Evolutionary conservation across 2,888 invertebrate genomes (phyloP), one percentile per base, ranked within the genome.

Genomic region (Cactoblastis cactorum): DNA sequence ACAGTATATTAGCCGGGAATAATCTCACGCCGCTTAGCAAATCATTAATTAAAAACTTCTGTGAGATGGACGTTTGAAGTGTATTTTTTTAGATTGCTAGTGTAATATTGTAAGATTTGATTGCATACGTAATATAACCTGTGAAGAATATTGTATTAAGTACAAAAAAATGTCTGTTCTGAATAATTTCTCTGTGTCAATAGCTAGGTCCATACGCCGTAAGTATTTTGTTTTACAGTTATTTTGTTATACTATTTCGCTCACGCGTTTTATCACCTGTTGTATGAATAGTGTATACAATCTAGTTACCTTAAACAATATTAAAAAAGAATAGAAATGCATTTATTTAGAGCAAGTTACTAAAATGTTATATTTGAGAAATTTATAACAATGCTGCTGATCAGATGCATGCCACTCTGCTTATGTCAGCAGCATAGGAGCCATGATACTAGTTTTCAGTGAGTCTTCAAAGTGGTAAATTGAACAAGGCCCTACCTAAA

Each of bases 111-210:
- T 38, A 17, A 38, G 18, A 11, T 34, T 11, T 34, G 14, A 15
- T 19, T 2, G 41, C 2, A 4, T 6, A 15, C n/a, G 11, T 14
- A 24, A 28, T 6, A 17, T 48, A 48, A 48, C 47, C 47, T 48
- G 32, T 15, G 28, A 48, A 35, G 14, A 19, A 5, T n/a, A n/a
- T 14, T 35, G 22, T 46, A 22, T 3, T 15, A 35, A 19, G 19
- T 14, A 17, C 34, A n/a, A 5, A 50, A 52, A 53, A 45, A 88
- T 87, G 86, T 87, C 87, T 55, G 78, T 84, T 62, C 58, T 88
- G 28, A 88, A 86, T 59, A 88, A 87, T 54, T 87, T 88, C 54
- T 79, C 80, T 19, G 86, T 86, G 54, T 78, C 80, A 3, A 73
- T 88, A 45, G 82, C 81, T 3, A 83, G 79, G 57, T 79, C 83